phyloP scores from a whole-genome alignment of 64 coral and sea anemone species.

The Montipora foliosa region DNA sequence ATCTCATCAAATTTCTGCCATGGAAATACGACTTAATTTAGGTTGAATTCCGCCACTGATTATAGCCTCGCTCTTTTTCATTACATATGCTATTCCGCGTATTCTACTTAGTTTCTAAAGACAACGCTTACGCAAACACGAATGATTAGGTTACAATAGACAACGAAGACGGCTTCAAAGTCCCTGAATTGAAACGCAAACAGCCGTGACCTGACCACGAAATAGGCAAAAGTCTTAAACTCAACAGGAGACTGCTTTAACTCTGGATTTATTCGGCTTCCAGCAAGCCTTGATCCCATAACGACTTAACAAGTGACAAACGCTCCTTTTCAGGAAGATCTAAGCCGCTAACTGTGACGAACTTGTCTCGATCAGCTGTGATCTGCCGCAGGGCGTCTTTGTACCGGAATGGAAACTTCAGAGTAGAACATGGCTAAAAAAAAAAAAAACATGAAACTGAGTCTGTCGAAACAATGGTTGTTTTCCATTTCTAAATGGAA shows the following conservation, averaged over 20 bases:
- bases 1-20: not conserved
- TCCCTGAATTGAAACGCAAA: not conserved
- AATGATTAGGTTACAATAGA: too few relatives aligned
- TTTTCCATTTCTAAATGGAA: too few relatives aligned
- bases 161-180: too few relatives aligned
- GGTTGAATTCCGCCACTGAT: too few relatives aligned
- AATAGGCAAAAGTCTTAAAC: not conserved
- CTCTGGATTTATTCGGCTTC: not conserved
- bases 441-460: not conserved
- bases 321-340: conserved; percentile 14
- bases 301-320: conserved; percentile 45
- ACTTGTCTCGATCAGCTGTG: conserved; percentile 44
- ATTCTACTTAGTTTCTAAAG: too few relatives aligned
- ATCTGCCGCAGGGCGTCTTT: conserved; percentile 65
- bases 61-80: too few relatives aligned
- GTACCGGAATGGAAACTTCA: conserved; percentile 60
- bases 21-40: too few relatives aligned
- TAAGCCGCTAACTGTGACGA: conserved; percentile 45
- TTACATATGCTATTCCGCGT: too few relatives aligned
- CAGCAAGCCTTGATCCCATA: conserved; percentile 66
- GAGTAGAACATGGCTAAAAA: conserved; percentile 62
- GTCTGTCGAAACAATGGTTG: not conserved
- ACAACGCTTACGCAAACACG: too few relatives aligned
- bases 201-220: not conserved
- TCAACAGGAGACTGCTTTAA: not conserved